A percentile compares a stretch with the other conserved stretches of the same genome.
Evolutionary conservation across 2,113 vertebrate genomes (phyloP).

Genomic region (Alethe diademata): DNA sequence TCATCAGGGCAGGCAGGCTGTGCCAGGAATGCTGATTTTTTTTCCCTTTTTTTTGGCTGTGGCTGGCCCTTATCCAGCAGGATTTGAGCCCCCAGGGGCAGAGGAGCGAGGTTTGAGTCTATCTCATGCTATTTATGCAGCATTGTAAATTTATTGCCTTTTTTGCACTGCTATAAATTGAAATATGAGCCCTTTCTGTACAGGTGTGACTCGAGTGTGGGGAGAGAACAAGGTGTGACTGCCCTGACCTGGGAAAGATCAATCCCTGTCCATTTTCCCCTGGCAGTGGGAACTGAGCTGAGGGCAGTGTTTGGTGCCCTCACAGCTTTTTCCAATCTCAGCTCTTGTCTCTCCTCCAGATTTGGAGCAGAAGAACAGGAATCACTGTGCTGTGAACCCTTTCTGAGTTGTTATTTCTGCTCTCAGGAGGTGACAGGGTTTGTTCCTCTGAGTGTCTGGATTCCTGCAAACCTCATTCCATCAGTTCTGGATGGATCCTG

Average conservation of each 20-base stretch:
- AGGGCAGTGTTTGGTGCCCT: neutral
- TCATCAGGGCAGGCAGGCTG: neutral
- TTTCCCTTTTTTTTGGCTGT: neutral
- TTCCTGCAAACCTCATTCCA: neutral
- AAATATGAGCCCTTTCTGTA: neutral
- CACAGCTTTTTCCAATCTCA: neutral
- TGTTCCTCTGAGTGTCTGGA: neutral
- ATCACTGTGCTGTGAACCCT: neutral
- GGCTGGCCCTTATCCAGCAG: neutral
- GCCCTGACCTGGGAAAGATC: neutral
- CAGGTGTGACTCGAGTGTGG: accelerated
- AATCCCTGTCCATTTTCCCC: accelerated
- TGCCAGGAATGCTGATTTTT: neutral
- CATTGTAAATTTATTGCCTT: neutral
- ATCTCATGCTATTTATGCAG: accelerated
- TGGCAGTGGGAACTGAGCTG: neutral
- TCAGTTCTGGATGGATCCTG: neutral
- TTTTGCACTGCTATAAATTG: neutral
- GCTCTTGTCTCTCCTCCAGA: neutral
- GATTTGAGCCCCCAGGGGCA: neutral
- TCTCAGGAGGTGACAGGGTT: neutral
- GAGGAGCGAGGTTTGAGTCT: neutral
- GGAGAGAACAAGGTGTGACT: neutral
- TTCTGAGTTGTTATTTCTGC: neutral
- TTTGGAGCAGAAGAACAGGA: neutral